Conservation (phyloP, 2,797 vertebrate genomes). For the Clarias pachynema region DNA sequence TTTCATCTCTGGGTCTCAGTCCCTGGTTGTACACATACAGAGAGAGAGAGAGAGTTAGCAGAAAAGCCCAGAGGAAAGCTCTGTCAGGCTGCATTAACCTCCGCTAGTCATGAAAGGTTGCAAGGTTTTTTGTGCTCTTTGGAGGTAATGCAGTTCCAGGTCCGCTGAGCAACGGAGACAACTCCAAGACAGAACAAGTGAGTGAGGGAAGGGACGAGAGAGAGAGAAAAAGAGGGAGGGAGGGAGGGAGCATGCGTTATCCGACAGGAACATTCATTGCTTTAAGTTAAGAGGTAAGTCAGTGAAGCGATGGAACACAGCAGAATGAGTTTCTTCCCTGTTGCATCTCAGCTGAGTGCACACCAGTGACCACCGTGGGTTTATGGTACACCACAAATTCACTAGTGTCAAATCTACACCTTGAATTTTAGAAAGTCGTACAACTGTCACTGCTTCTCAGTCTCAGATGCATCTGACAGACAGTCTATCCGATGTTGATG, state of each 20-base stretch:
- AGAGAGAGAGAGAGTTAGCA: constrained; percentile 45
- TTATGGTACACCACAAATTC: neutral
- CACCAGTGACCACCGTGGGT: constrained; percentile 12
- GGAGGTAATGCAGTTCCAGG: constrained; percentile 39
- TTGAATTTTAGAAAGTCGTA: neutral
- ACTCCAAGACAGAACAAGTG: constrained; percentile 5
- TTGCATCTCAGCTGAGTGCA: constrained; percentile 15
- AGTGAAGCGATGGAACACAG: constrained; percentile 27
- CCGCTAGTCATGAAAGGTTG: constrained; percentile 28
- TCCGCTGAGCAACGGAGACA: constrained; percentile 26
- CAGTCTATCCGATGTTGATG: neutral
- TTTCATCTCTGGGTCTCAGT: constrained; percentile 61
- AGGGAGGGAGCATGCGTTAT: constrained; percentile 1
- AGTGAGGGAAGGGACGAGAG: constrained; percentile 18
- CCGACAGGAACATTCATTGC: constrained; percentile 36
- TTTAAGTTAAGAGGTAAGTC: constrained; percentile 32
- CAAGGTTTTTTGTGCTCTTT: constrained; percentile 15
- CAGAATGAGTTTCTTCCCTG: constrained; percentile 14
- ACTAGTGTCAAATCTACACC: neutral
- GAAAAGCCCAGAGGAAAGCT: constrained; percentile 49
- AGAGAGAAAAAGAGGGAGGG: neutral
- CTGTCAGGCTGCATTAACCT: constrained; percentile 56
- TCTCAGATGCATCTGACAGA: neutral
- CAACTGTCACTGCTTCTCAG: neutral
- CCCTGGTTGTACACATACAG: constrained; percentile 46